Evolutionary conservation across 2,888 invertebrate species (phyloP).

Genomic region (Cantharis flavilabris): DNA sequence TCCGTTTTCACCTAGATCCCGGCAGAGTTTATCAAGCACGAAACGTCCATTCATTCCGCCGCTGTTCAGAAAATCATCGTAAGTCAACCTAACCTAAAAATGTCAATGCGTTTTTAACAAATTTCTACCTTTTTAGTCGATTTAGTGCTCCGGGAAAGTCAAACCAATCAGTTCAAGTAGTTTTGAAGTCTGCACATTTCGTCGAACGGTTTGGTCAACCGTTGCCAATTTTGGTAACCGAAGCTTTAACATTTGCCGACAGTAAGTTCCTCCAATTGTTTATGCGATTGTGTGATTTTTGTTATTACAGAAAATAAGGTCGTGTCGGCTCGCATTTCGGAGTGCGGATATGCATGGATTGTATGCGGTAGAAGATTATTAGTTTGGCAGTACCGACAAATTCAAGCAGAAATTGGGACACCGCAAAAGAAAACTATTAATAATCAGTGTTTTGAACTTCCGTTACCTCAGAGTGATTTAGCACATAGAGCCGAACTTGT

Average conservation of each 20-base stretch:
- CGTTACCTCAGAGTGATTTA: conserved; percentile 88
- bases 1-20: conserved; percentile 48
- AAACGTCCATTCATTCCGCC: conserved; percentile 41
- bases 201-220: conserved; percentile 82
- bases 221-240: conserved; percentile 86
- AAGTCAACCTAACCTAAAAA: conserved; percentile 32
- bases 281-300: background rate
- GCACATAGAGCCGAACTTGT: conserved; percentile 88
- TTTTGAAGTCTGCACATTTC: conserved; percentile 75
- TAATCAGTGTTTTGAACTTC: conserved; percentile 80
- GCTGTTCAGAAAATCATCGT: conserved; percentile 51
- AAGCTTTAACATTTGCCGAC: conserved; percentile 82
- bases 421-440: conserved; percentile 55
- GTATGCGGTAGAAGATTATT: conserved; percentile 84
- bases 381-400: conserved; percentile 78
- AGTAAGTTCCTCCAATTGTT: conserved; percentile 52
- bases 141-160: conserved; percentile 65
- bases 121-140: conserved; percentile 50
- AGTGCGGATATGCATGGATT: conserved; percentile 62
- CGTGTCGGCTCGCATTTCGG: conserved; percentile 59
- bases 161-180: conserved; percentile 72
- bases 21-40: conserved; percentile 41
- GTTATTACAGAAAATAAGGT: conserved; percentile 47
- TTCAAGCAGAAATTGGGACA: conserved; percentile 47
- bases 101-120: background rate